Evolutionary conservation across 2,888 invertebrate genomes (phyloP), one percentile per base, ranked within the genome.

Genomic region (Heteromyza rotundicornis): DNA sequence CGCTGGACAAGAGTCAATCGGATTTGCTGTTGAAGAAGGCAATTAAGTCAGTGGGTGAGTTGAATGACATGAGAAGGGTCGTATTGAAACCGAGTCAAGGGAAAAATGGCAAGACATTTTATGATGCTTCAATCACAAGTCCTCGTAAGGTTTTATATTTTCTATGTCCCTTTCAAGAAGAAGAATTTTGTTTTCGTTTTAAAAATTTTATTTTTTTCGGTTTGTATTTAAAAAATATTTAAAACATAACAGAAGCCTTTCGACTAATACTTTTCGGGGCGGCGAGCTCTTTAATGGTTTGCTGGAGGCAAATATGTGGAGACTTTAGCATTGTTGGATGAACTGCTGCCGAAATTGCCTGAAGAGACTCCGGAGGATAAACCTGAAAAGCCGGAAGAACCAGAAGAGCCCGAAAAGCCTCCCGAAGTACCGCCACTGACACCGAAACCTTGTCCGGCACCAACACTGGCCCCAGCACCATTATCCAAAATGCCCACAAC

Each of bases 1-100:
- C 75, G 14, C 68, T 82, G 59, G 82, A 80, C 64, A 82, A 80
- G 62, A 78, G 80, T 57, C 79, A 81, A 61, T 79, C 81, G 60
- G 79, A 80, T 67, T 66, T 80, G 64, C 55, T 81, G 35, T 70
- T 82, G 3, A 78, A 75, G 40, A 78, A 80, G 63, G 80, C 81
- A 27, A 80, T 82, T 7, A 73, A 80, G 64, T 73, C 75, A 62
- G 75, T 82, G 60, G 80, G 81, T 82, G 68, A 81, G 81, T 27
- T 10, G 10, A 27, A 10, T 27, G 5, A n/a, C n/a, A n/a, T n/a
- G n/a, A n/a, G n/a, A n/a, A n/a, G n/a, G n/a, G n/a, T n/a, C n/a
- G n/a, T n/a, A n/a, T n/a, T n/a, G n/a, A n/a, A n/a, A n/a, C n/a
- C n/a, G n/a, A n/a, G n/a, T n/a, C n/a, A n/a, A n/a, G n/a, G n/a